Evolutionary conservation across 2,888 invertebrate genomes (phyloP).

Genomic region (Epinotia nisella): DNA sequence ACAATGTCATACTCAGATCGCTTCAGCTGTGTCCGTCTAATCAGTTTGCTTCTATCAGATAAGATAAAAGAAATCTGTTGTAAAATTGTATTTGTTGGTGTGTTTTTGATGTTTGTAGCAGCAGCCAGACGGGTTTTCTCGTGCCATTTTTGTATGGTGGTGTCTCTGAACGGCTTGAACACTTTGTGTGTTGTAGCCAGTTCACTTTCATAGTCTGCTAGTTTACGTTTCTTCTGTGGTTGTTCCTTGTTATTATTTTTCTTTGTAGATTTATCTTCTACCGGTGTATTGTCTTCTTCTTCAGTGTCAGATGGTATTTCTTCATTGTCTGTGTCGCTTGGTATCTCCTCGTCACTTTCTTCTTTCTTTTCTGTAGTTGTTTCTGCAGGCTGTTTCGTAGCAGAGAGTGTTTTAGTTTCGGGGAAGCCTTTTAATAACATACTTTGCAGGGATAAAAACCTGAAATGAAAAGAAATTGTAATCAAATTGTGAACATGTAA

Average conservation of each 20-base stretch:
- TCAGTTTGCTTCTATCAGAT: constrained; percentile 89
- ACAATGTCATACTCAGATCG: constrained; percentile 89
- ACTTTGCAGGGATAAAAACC: constrained; percentile 72
- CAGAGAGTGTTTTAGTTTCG: constrained; percentile 86
- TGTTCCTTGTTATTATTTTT: constrained; percentile 49
- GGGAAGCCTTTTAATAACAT: constrained; percentile 86
- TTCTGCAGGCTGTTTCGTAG: constrained; percentile 57
- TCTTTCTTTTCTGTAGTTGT: constrained; percentile 60
- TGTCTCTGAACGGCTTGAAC: constrained; percentile 89
- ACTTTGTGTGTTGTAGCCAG: constrained; percentile 84
- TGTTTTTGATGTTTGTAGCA: constrained; percentile 86
- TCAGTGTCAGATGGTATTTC: constrained; percentile 88
- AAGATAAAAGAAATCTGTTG: constrained; percentile 95
- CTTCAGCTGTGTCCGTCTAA: constrained; percentile 91
- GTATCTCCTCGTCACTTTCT: constrained; percentile 75
- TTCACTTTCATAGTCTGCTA: constrained; percentile 85
- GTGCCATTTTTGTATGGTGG: constrained; percentile 96
- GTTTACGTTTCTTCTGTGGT: constrained; percentile 78
- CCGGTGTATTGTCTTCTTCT: constrained; percentile 65
- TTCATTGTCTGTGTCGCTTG: constrained; percentile 85
- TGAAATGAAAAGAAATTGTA: constrained; percentile 57
- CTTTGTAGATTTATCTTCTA: constrained; percentile 52
- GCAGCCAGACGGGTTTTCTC: constrained; percentile 93
- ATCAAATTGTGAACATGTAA: neutral
- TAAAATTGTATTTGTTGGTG: constrained; percentile 86